Conservation (phyloP, 2,113 vertebrate genomes). For the Cervus canadensis region DNA sequence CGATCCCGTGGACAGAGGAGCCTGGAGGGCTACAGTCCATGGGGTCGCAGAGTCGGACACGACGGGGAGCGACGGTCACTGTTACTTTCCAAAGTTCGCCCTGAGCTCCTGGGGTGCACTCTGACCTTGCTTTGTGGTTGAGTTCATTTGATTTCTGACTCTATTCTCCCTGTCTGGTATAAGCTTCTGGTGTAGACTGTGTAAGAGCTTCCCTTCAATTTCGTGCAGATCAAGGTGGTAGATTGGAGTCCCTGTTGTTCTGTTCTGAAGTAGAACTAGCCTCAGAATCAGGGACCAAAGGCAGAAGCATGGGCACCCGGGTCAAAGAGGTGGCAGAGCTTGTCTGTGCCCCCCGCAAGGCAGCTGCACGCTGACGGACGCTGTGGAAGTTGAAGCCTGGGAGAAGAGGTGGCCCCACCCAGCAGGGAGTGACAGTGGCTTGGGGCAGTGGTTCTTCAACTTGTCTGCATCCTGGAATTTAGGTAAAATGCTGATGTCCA, state of each 20-base stretch:
- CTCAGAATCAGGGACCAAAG: not conserved
- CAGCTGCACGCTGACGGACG: accelerated
- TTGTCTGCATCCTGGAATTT: not conserved
- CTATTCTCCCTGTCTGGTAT: no score
- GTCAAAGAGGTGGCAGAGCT: not conserved
- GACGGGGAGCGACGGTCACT: not conserved
- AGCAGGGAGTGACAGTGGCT: not conserved
- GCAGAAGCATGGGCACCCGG: not conserved
- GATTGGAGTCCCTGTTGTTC: not conserved
- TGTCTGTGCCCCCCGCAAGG: not conserved
- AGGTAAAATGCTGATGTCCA: not conserved
- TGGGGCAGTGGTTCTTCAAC: not conserved
- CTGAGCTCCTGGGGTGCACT: accelerated
- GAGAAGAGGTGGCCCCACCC: not conserved
- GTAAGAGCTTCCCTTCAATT: not conserved
- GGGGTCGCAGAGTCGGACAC: not conserved
- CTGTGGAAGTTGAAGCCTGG: not conserved
- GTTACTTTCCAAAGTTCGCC: not conserved
- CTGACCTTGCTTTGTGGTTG: not conserved
- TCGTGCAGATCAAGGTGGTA: not conserved
- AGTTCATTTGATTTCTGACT: not conserved
- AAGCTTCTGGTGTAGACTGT: no score
- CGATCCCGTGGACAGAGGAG: accelerated
- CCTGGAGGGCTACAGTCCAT: not conserved
- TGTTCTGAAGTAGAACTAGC: not conserved